phyloP scores from a whole-genome alignment of 2,113 vertebrate species.

The Sinocyclocheilus rhinocerous region DNA sequence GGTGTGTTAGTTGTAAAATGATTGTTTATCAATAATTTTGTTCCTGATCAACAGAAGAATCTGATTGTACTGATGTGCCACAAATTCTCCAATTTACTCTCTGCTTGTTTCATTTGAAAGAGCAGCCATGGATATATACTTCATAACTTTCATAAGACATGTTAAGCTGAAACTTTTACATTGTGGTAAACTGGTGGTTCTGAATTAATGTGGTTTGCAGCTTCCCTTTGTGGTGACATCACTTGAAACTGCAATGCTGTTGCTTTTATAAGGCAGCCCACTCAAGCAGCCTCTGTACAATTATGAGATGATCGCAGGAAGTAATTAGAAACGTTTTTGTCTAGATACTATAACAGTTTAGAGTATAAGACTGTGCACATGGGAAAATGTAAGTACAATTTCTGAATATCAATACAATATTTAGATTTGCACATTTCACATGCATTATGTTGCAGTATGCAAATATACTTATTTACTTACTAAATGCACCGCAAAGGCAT shows the following conservation, averaged over 20 bases:
- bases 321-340: constrained; percentile 4
- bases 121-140: background rate
- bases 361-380: constrained; percentile 68
- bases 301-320: constrained; percentile 28
- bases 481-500: background rate
- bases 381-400: constrained; percentile 79
- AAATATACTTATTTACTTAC: background rate
- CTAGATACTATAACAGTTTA: background rate
- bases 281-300: constrained; percentile 53
- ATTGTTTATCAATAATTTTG: background rate
- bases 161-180: background rate
- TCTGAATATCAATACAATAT: background rate
- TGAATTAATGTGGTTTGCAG: constrained; percentile 8
- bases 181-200: constrained; percentile 63
- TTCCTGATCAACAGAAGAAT: background rate
- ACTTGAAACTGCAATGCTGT: constrained; percentile 60
- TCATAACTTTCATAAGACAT: background rate
- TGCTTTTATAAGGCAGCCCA: constrained; percentile 68
- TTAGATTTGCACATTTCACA: background rate
- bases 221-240: constrained; percentile 61
- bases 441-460: background rate
- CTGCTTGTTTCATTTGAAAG: background rate
- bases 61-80: background rate
- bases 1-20: too few species aligned
- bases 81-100: background rate